Evolutionary conservation across 2,113 vertebrate genomes (phyloP), one percentile per base, ranked within the genome.

Genomic region (Orthonyx spaldingii): DNA sequence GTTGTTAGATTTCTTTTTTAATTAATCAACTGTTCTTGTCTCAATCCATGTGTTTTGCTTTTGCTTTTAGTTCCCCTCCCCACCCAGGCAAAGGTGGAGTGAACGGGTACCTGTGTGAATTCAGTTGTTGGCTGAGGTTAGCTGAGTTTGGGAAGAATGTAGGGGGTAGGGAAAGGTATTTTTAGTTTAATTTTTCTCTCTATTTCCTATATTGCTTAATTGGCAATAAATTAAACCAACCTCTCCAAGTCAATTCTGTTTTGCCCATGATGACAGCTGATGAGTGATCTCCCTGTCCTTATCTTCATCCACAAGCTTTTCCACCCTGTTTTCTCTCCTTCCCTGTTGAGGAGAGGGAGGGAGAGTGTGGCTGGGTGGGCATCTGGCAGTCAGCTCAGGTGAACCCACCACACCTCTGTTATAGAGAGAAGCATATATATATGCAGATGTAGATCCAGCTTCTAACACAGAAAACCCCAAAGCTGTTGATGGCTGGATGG

Each of bases 21-120:
- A 35, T 35, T 57, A 22, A 13, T 57, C 50, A 39, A 22, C 18
- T 33, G 3, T 33, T 80, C 4, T 33, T 37, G 13, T 57, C 17
- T 37, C 6, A 64, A 57, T 49, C 6, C 4, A 20, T 33, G 6
- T 49, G 11, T 22, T 64, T 56, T 71, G 26, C 35, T 49, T 70
- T 35, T 72, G 11, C 1, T 50, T 57, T 72, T 72, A 18, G 28
- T 42, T 59, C 13, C 26, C 8, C n/a, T 42, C 32, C 8, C 21
- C 30, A 26, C 27, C 5, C 8, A 42, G 32, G 18, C 12, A 42
- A 88, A 56, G 5, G 2, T 22, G 13, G 50, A 50, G 8, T 11
- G 35, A 88, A 26, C 7, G 57, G 14, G 35, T 42, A 14, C 9
- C 35, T 50, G 26, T 0, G 1, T 16, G 12, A 10, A 42, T 2